Evolutionary conservation across 2,113 vertebrate genomes (phyloP).

Genomic region (Cryptoleucopteryx plumbea): DNA sequence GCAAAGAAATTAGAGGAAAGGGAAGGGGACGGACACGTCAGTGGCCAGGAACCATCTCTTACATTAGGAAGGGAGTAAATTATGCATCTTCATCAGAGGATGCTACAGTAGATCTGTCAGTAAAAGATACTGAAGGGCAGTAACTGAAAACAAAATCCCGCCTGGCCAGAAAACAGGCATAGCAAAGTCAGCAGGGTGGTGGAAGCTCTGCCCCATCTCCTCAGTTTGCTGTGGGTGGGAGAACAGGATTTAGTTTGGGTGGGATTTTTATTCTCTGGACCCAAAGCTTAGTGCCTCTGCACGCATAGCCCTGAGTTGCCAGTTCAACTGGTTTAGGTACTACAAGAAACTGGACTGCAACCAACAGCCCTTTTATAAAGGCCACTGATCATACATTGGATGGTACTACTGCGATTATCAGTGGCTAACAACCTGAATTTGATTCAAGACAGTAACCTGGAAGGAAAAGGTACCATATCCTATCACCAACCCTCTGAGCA

Average conservation of each 20-base stretch:
- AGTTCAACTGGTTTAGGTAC: neutral
- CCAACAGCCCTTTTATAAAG: neutral
- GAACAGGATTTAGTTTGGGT: neutral
- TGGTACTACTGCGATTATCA: neutral
- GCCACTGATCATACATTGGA: neutral
- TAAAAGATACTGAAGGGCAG: neutral
- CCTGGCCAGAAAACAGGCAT: neutral
- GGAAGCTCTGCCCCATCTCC: neutral
- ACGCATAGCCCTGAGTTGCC: neutral
- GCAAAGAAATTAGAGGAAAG: neutral
- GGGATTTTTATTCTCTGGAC: neutral
- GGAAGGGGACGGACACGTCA: rapidly evolving
- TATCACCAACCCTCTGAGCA: neutral
- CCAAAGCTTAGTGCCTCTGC: neutral
- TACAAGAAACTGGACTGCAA: neutral
- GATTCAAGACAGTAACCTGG: neutral
- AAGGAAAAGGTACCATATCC: neutral
- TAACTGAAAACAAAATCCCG: neutral
- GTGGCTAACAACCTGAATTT: neutral
- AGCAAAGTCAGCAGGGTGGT: neutral
- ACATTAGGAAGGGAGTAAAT: neutral
- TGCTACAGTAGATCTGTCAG: neutral
- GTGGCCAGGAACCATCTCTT: neutral
- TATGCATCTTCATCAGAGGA: neutral
- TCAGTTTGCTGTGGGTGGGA: neutral